Conservation (phyloP, 2,113 vertebrate genomes). For the Pithys albifrons region DNA sequence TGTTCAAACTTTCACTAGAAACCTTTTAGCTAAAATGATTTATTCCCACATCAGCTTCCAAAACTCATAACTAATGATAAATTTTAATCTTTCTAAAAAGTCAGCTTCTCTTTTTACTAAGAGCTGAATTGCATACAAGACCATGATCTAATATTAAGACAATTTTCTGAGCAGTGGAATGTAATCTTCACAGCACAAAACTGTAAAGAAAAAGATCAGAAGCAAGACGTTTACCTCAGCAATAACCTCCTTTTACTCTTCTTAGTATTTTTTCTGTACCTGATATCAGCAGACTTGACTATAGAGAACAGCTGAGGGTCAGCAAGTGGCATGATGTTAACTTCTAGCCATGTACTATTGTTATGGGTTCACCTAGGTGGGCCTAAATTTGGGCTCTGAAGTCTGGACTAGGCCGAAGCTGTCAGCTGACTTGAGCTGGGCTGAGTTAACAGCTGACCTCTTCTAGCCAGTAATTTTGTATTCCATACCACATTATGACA, state of each 20-base stretch:
- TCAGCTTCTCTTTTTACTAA: fast-evolving
- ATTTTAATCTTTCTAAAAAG: background rate
- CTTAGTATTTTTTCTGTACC: background rate
- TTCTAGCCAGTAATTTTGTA: too few species aligned
- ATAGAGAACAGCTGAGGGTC: background rate
- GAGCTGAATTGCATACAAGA: background rate
- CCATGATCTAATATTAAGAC: background rate
- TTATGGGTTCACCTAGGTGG: too few species aligned
- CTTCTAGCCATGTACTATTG: too few species aligned
- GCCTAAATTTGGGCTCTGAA: too few species aligned
- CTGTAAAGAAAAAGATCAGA: background rate
- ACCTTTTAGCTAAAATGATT: background rate
- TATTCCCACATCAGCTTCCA: background rate
- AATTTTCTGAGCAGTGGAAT: background rate
- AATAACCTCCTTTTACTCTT: background rate
- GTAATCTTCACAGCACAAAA: background rate
- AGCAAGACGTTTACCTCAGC: background rate
- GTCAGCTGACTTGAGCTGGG: too few species aligned
- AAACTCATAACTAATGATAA: background rate
- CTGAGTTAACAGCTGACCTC: too few species aligned
- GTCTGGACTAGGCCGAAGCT: too few species aligned
- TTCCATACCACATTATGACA: too few species aligned
- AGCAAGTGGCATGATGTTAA: background rate
- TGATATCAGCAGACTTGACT: fast-evolving
- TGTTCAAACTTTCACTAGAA: background rate